These are phyloP conservation scores for Peribatodes rhomboidaria DNA, from an alignment of 2,888 invertebrate genomes.

Conservation along the genomic window DNA sequence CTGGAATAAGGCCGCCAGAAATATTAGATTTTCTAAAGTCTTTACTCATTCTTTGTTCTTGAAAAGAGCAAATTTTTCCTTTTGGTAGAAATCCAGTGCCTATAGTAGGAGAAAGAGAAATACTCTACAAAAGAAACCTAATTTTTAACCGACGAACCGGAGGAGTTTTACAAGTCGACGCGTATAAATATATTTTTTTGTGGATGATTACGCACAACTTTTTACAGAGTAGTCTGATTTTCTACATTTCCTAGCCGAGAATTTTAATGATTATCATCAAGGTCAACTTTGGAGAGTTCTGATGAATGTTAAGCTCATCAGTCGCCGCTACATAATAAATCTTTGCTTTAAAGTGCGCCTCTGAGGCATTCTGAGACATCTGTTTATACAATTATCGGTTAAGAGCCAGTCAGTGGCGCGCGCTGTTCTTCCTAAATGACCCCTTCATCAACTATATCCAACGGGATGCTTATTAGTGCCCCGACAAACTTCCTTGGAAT, in stretches of 20 bases:
- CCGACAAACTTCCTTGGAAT: slow-evolving; percentile 67
- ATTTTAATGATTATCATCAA: background rate
- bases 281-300: background rate
- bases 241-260: background rate
- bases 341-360: slow-evolving; percentile 56
- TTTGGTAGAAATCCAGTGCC: too few relatives aligned
- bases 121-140: too few relatives aligned
- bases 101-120: too few relatives aligned
- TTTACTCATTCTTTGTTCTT: too few relatives aligned
- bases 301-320: slow-evolving; percentile 3
- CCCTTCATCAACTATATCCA: slow-evolving; percentile 81
- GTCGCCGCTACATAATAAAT: background rate
- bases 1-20: slow-evolving; percentile 50
- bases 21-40: background rate
- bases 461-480: slow-evolving; percentile 76
- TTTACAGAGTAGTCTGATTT: too few relatives aligned
- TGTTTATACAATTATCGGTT: slow-evolving; percentile 86
- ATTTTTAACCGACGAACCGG: too few relatives aligned
- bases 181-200: too few relatives aligned
- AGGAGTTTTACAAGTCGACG: too few relatives aligned
- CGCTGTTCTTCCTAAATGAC: slow-evolving; percentile 85
- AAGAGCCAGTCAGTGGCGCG: slow-evolving; percentile 80
- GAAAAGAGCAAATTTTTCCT: too few relatives aligned
- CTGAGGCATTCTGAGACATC: slow-evolving; percentile 76
- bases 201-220: too few relatives aligned